Conservation (phyloP, 1,140 invertebrate genomes). For the Drosophila arawakana region DNA sequence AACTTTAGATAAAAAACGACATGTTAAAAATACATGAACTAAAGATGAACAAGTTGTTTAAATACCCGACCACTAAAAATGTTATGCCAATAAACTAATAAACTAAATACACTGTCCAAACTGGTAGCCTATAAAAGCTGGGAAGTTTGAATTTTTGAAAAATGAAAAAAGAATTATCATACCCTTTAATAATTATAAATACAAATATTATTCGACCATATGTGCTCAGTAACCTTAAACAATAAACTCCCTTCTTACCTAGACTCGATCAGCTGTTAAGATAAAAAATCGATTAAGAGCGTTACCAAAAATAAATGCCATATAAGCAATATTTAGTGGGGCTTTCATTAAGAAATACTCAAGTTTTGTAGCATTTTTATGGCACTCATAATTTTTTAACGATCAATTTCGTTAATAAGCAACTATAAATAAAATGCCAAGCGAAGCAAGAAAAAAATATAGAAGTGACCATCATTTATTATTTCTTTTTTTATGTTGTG, state of each 20-base stretch:
- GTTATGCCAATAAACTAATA: no score
- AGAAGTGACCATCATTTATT: slow-evolving; percentile 39
- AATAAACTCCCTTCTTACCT: no score
- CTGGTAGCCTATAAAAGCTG: not conserved
- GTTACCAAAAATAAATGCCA: slow-evolving; percentile 52
- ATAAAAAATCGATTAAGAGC: slow-evolving; percentile 71
- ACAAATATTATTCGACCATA: no score
- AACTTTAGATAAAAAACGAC: not conserved
- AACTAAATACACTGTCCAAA: no score
- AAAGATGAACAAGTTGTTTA: not conserved
- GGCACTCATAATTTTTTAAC: slow-evolving; percentile 60
- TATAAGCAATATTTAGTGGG: slow-evolving; percentile 40
- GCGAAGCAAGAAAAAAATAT: slow-evolving; percentile 3
- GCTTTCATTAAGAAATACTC: slow-evolving; percentile 61
- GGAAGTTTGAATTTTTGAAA: not conserved
- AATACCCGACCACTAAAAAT: not conserved
- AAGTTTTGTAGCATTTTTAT: slow-evolving; percentile 54
- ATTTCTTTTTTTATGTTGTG: not conserved
- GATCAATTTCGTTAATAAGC: slow-evolving; percentile 77
- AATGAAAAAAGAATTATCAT: not conserved
- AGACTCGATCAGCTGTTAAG: slow-evolving; percentile 24
- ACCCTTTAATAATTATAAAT: no score
- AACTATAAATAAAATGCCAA: slow-evolving; percentile 59
- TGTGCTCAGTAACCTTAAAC: no score
- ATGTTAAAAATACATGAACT: not conserved